A percentile compares a stretch with the other conserved stretches of the same genome.
phyloP scores from a whole-genome alignment of 2,888 invertebrate species.

The Malacosoma neustria region DNA sequence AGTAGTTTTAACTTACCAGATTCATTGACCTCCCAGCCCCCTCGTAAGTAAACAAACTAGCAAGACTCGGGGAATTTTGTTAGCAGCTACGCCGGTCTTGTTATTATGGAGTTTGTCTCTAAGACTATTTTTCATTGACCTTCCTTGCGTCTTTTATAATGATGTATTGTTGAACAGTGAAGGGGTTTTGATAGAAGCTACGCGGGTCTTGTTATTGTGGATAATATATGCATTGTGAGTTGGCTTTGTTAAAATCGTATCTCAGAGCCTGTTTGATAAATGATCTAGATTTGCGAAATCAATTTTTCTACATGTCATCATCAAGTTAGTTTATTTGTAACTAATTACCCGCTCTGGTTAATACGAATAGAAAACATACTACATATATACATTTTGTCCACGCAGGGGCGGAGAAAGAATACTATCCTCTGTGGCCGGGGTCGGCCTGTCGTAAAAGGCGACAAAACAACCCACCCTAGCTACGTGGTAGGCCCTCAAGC shows the following conservation, averaged over 20 bases:
- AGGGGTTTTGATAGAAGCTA: background rate
- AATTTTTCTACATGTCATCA: background rate
- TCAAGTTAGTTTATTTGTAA: no score
- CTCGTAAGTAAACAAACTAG: background rate
- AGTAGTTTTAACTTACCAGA: conserved; percentile 36
- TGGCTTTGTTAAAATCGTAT: background rate
- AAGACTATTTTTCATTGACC: no score
- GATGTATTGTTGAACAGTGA: no score
- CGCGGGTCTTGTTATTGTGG: background rate
- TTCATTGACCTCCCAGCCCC: background rate
- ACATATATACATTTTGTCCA: no score
- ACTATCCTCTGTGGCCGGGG: no score
- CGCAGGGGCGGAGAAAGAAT: no score
- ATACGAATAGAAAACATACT: no score
- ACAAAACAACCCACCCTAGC: no score
- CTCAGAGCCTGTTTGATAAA: background rate
- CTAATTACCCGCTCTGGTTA: no score
- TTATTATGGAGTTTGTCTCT: background rate
- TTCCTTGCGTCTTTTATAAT: no score
- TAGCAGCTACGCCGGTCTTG: background rate
- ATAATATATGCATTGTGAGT: background rate
- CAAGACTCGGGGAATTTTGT: background rate
- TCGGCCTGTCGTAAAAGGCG: no score
- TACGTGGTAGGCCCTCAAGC: no score
- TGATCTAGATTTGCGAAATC: background rate